Evolutionary conservation across 2,797 vertebrate genomes (phyloP).

Genomic region (Anguilla anguilla): DNA sequence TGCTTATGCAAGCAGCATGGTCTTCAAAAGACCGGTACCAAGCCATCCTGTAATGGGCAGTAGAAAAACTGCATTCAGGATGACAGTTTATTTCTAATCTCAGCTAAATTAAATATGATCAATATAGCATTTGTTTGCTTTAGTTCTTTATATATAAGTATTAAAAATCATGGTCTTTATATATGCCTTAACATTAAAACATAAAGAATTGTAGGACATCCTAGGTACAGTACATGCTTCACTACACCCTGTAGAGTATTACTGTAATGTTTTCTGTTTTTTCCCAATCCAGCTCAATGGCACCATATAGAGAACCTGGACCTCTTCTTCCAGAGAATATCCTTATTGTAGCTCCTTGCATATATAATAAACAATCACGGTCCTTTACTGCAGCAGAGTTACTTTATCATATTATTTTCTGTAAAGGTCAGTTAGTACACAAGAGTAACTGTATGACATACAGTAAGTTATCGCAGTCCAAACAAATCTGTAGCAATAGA

Average conservation of each 20-base stretch:
- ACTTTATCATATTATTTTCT: not conserved
- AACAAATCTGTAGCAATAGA: not conserved
- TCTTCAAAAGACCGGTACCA: not conserved
- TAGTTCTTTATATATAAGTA: not conserved
- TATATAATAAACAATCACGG: not conserved
- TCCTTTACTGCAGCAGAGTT: not conserved
- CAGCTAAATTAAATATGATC: not conserved
- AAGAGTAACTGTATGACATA: not conserved
- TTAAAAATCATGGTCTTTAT: not conserved
- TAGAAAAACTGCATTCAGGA: not conserved
- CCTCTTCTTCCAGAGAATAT: conserved; percentile 99
- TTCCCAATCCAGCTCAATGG: conserved; percentile 84
- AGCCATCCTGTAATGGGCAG: not conserved
- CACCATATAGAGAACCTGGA: conserved; percentile 98
- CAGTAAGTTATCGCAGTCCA: not conserved
- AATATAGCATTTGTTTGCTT: not conserved
- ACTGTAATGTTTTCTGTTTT: conserved; percentile 16
- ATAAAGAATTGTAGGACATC: not conserved
- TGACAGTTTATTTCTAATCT: not conserved
- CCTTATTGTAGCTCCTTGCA: conserved; percentile 70
- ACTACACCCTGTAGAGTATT: not conserved
- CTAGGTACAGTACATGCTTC: not conserved
- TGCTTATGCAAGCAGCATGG: not conserved
- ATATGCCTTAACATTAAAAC: not conserved
- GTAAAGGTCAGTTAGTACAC: not conserved